phyloP scores from a whole-genome alignment of 1,140 invertebrate species.

The Bombus fervidus region DNA sequence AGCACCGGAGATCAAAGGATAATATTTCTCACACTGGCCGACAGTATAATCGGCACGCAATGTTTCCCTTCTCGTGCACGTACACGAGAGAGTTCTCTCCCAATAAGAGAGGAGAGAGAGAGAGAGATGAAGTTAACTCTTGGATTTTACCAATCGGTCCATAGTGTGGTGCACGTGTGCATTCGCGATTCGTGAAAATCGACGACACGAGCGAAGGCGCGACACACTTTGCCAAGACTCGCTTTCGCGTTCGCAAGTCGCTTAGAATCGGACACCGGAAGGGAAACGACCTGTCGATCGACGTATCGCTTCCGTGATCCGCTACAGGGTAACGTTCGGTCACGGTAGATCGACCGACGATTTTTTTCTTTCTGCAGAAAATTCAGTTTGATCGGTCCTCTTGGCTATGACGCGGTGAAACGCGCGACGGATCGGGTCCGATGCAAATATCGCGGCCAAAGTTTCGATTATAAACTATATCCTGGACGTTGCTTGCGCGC shows the following conservation, averaged over 20 bases:
- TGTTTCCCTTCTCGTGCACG: slow-evolving; percentile 37
- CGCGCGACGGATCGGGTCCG: fast-evolving
- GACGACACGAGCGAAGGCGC: slow-evolving; percentile 27
- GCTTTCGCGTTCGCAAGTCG: slow-evolving; percentile 43
- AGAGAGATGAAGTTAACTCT: not conserved
- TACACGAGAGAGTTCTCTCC: not conserved
- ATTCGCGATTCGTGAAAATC: slow-evolving; percentile 32
- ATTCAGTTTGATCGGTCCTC: not conserved
- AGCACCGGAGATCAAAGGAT: slow-evolving; percentile 77
- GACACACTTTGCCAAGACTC: slow-evolving; percentile 44
- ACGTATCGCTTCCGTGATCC: slow-evolving; percentile 36
- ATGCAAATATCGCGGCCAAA: slow-evolving; percentile 7
- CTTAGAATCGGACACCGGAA: slow-evolving; percentile 23
- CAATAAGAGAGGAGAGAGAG: not conserved
- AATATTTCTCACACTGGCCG: slow-evolving; percentile 78
- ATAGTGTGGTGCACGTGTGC: not conserved
- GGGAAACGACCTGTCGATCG: slow-evolving; percentile 5
- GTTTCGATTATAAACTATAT: not conserved
- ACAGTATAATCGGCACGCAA: slow-evolving; percentile 78
- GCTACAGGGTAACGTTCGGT: not conserved
- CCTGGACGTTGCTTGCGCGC: not conserved
- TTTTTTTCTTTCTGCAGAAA: not conserved
- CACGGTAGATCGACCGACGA: slow-evolving; percentile 13
- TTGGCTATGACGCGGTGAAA: not conserved
- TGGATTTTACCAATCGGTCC: not conserved